phyloP scores from a whole-genome alignment of 2,888 invertebrate genomes.

The Caenorhabditis sinica region DNA sequence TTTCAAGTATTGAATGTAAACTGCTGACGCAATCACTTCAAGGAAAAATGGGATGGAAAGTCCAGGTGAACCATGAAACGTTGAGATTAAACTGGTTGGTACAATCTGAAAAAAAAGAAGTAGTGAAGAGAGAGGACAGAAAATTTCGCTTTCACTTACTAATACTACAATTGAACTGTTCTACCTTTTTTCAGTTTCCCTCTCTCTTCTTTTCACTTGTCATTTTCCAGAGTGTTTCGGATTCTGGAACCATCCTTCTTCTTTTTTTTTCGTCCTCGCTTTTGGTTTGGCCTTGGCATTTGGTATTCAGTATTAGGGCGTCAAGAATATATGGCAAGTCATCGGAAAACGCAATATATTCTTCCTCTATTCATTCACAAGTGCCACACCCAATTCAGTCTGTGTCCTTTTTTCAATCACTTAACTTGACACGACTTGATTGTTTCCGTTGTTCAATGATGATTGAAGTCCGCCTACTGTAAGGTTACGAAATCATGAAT shows the following conservation, averaged over 20 bases:
- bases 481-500: slow-evolving; percentile 46
- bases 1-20: not conserved
- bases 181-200: slow-evolving; percentile 23
- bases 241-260: slow-evolving; percentile 35
- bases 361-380: slow-evolving; percentile 31
- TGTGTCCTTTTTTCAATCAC: slow-evolving; percentile 9
- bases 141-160: slow-evolving; percentile 43
- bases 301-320: slow-evolving; percentile 37
- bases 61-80: slow-evolving; percentile 8
- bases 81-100: slow-evolving; percentile 20
- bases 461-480: slow-evolving; percentile 13
- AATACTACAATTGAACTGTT: slow-evolving; percentile 54
- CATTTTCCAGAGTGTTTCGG: slow-evolving; percentile 27
- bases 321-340: slow-evolving; percentile 41
- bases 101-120: not conserved
- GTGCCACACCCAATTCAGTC: slow-evolving; percentile 59
- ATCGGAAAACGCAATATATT: slow-evolving; percentile 22
- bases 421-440: slow-evolving; percentile 12
- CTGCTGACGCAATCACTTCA: slow-evolving; percentile 42
- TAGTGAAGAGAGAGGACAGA: not conserved
- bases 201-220: slow-evolving; percentile 54
- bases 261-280: slow-evolving; percentile 9
- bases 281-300: slow-evolving; percentile 43
- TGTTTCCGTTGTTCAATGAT: slow-evolving; percentile 17
- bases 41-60: slow-evolving; percentile 4